Evolutionary conservation across 2,888 invertebrate genomes (phyloP).

Genomic region (Scelioninae gen. 1): DNA sequence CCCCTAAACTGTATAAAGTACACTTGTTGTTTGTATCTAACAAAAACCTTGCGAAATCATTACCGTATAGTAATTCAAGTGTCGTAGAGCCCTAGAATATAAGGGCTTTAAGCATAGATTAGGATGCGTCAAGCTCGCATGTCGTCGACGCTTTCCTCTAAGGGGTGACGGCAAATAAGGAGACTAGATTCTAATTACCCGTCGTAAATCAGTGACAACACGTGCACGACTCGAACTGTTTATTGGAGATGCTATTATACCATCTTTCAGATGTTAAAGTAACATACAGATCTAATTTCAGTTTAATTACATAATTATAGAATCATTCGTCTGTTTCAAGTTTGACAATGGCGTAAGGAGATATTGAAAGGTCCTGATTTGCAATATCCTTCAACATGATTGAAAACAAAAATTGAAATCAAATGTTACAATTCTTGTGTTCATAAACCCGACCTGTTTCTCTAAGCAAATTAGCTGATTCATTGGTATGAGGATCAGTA

Average conservation of each 20-base stretch:
- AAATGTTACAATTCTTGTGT: conserved; percentile 5
- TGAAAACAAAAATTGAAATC: conserved; percentile 5
- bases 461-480: conserved; percentile 10
- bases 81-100: conserved; percentile 66
- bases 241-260: conserved; percentile 79
- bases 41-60: conserved; percentile 67
- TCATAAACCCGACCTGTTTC: conserved; percentile 14
- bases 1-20: conserved; percentile 41
- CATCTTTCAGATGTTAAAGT: conserved; percentile 77
- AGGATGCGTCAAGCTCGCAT: conserved; percentile 82
- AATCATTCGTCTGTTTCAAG: conserved; percentile 60
- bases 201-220: conserved; percentile 84
- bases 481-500: conserved; percentile 1
- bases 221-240: conserved; percentile 83
- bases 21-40: conserved; percentile 62
- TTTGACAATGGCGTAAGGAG: conserved; percentile 50
- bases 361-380: conserved; percentile 43
- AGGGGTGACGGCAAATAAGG: conserved; percentile 81
- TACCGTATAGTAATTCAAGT: conserved; percentile 70
- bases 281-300: conserved; percentile 77
- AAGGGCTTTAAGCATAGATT: conserved; percentile 79
- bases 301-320: conserved; percentile 77
- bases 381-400: neutral
- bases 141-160: conserved; percentile 79
- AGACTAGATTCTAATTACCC: conserved; percentile 83